Percentiles rank a stretch among this genome's conserved stretches.
Conservation (phyloP, 2,797 vertebrate genomes). For the Falco cherrug region DNA sequence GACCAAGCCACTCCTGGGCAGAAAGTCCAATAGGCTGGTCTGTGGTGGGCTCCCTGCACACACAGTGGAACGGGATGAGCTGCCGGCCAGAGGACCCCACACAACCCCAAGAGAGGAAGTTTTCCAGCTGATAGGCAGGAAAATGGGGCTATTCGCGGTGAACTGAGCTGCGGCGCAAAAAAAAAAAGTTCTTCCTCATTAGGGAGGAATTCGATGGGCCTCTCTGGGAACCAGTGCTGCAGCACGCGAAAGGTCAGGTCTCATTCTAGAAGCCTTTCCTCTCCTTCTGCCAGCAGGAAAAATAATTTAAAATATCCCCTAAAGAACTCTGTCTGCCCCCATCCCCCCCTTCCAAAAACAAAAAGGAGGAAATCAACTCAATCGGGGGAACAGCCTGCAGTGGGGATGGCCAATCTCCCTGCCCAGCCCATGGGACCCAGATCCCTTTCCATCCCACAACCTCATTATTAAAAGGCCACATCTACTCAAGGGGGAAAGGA, state of each 20-base stretch:
- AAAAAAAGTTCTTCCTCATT: conserved; percentile 38
- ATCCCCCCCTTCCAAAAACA: background rate
- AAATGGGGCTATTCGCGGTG: background rate
- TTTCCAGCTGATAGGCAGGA: background rate
- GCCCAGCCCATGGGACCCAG: background rate
- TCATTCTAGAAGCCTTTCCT: background rate
- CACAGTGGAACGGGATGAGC: background rate
- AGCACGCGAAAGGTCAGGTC: background rate
- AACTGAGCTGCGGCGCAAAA: rapidly evolving
- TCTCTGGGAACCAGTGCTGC: background rate
- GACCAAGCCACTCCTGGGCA: background rate
- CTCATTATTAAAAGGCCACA: background rate
- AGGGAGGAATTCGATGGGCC: background rate
- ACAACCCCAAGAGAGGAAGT: background rate
- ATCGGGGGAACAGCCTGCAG: rapidly evolving
- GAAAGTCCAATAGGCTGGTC: background rate
- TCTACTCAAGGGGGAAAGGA: background rate
- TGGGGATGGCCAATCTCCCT: background rate
- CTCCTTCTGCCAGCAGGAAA: background rate
- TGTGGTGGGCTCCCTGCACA: background rate
- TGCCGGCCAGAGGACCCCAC: background rate
- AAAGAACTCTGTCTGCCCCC: rapidly evolving
- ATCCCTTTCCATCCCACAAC: background rate
- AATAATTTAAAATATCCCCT: background rate
- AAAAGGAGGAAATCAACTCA: background rate